These are phyloP conservation scores for Pentalonia nigronervosa DNA, from an alignment of 1,140 invertebrate species.

Conservation along the genomic window DNA sequence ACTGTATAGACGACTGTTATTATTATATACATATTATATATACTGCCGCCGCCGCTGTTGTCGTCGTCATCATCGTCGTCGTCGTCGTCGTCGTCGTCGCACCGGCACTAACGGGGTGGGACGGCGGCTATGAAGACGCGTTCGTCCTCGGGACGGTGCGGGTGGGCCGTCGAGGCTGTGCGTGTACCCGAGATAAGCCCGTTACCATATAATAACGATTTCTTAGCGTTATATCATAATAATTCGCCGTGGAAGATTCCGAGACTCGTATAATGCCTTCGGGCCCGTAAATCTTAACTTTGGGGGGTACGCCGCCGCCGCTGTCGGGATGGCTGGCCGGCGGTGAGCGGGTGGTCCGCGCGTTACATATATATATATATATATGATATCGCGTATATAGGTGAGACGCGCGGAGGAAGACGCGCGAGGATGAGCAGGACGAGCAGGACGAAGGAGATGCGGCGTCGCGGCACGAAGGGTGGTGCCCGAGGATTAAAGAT, in stretches of 20 bases:
- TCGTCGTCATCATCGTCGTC: background rate
- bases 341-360: background rate
- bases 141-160: background rate
- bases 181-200: slow-evolving; percentile 57
- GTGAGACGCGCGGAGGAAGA: background rate
- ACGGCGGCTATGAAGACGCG: background rate
- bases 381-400: background rate
- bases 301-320: background rate
- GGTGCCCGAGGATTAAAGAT: slow-evolving; percentile 57
- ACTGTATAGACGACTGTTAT: background rate
- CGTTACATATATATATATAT: background rate
- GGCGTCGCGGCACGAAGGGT: background rate
- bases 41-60: background rate
- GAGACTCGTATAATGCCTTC: slow-evolving; percentile 51
- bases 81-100: background rate
- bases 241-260: slow-evolving; percentile 57
- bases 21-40: background rate
- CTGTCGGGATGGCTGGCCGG: background rate
- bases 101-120: background rate
- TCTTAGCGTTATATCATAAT: slow-evolving; percentile 58
- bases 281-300: slow-evolving; percentile 58
- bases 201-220: slow-evolving; percentile 58
- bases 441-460: background rate
- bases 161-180: slow-evolving; percentile 30
- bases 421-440: too few species aligned